A percentile compares a stretch with the other conserved stretches of the same genome.
Evolutionary conservation across 53 echinoderm and acorn worm species (phyloP).

Genomic region (Pentamera pediparva): DNA sequence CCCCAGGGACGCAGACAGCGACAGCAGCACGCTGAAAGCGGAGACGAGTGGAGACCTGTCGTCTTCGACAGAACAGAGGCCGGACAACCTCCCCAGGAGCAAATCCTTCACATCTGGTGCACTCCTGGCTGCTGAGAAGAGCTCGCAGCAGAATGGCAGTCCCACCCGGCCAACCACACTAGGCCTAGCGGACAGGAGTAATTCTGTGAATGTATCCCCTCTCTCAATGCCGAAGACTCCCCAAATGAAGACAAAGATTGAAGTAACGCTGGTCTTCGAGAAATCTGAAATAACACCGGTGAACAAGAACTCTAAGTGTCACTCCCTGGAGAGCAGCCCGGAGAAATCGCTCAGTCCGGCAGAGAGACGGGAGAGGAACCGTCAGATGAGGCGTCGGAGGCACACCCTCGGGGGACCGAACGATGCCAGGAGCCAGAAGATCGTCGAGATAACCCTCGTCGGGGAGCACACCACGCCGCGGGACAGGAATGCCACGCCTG

Average conservation of each 20-base stretch:
- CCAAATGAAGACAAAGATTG: slow-evolving; percentile 66
- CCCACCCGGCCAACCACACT: neutral
- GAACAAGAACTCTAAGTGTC: slow-evolving; percentile 26
- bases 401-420: slow-evolving; percentile 81
- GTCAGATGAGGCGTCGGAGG: slow-evolving; percentile 52
- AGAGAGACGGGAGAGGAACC: neutral
- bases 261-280: slow-evolving; percentile 60
- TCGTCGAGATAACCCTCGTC: slow-evolving; percentile 21
- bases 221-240: slow-evolving; percentile 33
- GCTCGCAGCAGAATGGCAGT: neutral
- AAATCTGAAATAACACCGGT: slow-evolving; percentile 57
- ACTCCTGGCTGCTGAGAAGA: slow-evolving; percentile 11
- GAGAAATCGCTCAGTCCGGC: neutral
- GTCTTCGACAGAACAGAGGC: slow-evolving; percentile 24
- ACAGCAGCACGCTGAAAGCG: slow-evolving; percentile 22
- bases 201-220: slow-evolving; percentile 2
- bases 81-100: slow-evolving; percentile 35
- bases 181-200: slow-evolving; percentile 4
- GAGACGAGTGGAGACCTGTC: slow-evolving; percentile 28
- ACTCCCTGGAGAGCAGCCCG: slow-evolving; percentile 41
- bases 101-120: slow-evolving; percentile 46
- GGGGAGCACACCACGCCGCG: slow-evolving; percentile 12
- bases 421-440: slow-evolving; percentile 53
- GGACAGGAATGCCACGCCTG: neutral
- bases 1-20: slow-evolving; percentile 64